Evolutionary conservation across 2,113 vertebrate species (phyloP), one percentile per base, ranked within the genome.

Genomic region (Pygoscelis adeliae): DNA sequence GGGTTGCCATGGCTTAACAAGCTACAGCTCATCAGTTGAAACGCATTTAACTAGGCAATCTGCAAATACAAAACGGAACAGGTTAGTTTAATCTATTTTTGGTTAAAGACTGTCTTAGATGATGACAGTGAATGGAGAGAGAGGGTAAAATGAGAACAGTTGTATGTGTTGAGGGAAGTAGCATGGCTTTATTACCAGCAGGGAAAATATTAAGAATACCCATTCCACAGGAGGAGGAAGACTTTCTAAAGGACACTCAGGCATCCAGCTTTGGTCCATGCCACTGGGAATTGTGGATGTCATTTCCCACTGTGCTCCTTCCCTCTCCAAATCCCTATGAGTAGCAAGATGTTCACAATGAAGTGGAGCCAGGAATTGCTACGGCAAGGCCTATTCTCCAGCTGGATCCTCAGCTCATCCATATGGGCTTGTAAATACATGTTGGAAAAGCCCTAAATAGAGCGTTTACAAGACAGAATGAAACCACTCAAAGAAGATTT

Each of bases 391-490:
- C 46, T 67, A 58, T 90, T 83, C 91, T 97, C 36, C 53, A 95
- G 92, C 30, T 83, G 92, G 92, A 95, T 92, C 72, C 94, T 95
- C 91, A 70, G 88, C 94, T 91, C 63, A 94, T 67, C 90, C 96
- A 59, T 83, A 89, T 77, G 89, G 93, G 89, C 96, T 97, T 98
- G 95, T 97, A 98, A 98, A 98, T 86, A 97, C 90, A 96, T 74
- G 87, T 63, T 95, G 93, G 97, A 91, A 98, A 95, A 96, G 46
- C 97, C 87, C 92, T 95, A 97, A 98, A 95, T 93, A 97, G 94
- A 97, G 94, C 58, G n/a, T 91, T 97, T 94, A 93, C 77, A 96
- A 96, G 85, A 90, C 58, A 90, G 94, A 95, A 97, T 83, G 88
- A 47, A 85, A 77, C 95, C 66, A 85, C 74, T 83, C 83, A 73